Evolutionary conservation across 2,113 vertebrate species (phyloP), one percentile per base, ranked within the genome.

Genomic region (Apeltes quadracus): DNA sequence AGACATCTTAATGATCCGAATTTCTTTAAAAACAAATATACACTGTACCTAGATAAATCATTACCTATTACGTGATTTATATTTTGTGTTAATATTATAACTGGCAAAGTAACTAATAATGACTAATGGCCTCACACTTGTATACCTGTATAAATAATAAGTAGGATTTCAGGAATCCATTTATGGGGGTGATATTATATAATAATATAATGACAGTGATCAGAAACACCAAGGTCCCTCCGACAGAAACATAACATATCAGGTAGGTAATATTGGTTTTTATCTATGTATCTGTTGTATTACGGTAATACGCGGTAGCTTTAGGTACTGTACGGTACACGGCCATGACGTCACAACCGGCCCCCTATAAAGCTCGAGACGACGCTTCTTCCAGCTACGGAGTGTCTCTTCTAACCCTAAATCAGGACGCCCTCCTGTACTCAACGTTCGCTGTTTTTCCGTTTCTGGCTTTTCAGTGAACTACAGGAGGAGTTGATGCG

Each of bases 331-430:
- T 66, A 83, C 76, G 70, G 86, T 3, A 53, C 11, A 23, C 0
- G 2, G 0, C 0, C 0, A 3, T 91, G 85, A 91, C 89, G 86
- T 92, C 83, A 85, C 48, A 0, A 0, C 13, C 6, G 32, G 0
- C 2, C 5, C 5, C 0, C 29, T 89, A 86, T 84, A 90, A 55
- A 73, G 51, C 22, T 39, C 3, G 0, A 2, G 9, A 0, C 13
- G 0, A 0, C 22, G 0, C 1, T 0, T 1, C 10, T 14, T 16
- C 2, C 7, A 8, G 2, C 8, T 4, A 14, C 81, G 84, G 90
- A 53, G 91, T 88, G 77, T 74, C 2, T 63, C 0, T 0, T 48
- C 89, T 93, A 93, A 92, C 91, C 90, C 91, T 93, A 92, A 62
- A 3, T 84, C 0, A 0, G 16, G 62, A 3, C 0, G 0, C 0